Conservation (phyloP, 2,888 invertebrate species). For the Magallana nippona region DNA sequence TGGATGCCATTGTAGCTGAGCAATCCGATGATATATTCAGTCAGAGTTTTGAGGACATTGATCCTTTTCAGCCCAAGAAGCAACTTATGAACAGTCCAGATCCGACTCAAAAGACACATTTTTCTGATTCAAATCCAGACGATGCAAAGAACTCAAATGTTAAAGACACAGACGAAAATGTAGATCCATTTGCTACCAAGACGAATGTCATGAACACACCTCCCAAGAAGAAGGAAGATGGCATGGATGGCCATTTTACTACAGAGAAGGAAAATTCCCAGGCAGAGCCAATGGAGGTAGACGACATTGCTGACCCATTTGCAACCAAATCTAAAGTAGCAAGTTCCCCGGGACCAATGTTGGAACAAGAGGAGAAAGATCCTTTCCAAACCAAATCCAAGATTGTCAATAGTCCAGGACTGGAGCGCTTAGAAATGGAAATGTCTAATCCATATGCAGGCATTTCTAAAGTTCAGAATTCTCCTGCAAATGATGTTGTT, state of each 20-base stretch:
- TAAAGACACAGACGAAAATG: conserved; percentile 4
- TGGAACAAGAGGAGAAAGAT: neutral
- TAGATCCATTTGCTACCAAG: conserved; percentile 28
- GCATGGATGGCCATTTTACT: neutral
- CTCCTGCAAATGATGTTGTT: neutral
- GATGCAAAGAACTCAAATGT: neutral
- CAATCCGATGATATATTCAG: conserved; percentile 46
- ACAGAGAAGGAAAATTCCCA: conserved; percentile 45
- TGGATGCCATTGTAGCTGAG: conserved; percentile 19
- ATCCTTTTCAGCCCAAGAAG: conserved; percentile 53
- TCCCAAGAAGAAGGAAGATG: conserved; percentile 20
- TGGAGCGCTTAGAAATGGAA: neutral
- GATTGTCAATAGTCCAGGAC: neutral
- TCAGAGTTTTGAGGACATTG: conserved; percentile 53
- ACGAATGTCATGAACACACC: conserved; percentile 33
- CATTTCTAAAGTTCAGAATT: conserved; percentile 20
- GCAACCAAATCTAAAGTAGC: conserved; percentile 30
- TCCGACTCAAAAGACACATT: neutral
- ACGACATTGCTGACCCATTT: conserved; percentile 41
- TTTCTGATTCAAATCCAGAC: neutral
- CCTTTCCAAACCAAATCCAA: conserved; percentile 11
- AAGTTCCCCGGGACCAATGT: conserved; percentile 29
- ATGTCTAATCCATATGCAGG: conserved; percentile 51
- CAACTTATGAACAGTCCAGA: conserved; percentile 49
- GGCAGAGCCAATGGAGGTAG: neutral